Conservation (phyloP, 2,113 vertebrate genomes). For the Odobenus rosmarus region DNA sequence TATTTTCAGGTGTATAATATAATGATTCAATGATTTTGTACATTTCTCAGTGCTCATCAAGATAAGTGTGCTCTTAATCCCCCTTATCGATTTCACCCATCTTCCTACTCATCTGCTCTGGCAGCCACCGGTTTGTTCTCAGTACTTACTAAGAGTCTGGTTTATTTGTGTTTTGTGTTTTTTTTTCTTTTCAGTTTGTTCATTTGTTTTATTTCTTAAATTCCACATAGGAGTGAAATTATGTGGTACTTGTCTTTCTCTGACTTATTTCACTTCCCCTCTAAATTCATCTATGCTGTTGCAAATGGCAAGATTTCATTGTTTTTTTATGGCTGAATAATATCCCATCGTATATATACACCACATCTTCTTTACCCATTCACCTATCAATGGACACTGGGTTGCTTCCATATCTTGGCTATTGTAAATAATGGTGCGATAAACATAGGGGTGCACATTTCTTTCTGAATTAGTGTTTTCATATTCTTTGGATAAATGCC, state of each 20-base stretch:
- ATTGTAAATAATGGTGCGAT: not conserved
- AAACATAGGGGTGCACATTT: not conserved
- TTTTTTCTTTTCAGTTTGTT: not conserved
- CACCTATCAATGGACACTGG: not conserved
- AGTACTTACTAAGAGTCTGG: not conserved
- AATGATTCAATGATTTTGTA: not conserved
- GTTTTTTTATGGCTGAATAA: not conserved
- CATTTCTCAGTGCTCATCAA: not conserved
- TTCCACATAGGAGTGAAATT: not conserved
- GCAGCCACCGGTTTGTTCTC: not conserved
- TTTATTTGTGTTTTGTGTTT: not conserved
- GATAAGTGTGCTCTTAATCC: not conserved
- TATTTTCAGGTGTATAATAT: not conserved
- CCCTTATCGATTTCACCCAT: not conserved
- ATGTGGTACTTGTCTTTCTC: not conserved
- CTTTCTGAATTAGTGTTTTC: not conserved
- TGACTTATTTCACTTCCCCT: not conserved
- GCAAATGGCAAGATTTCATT: not conserved
- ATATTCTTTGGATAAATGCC: not conserved
- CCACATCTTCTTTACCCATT: not conserved
- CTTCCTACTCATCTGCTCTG: not conserved
- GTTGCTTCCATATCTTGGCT: not conserved
- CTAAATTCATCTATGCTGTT: not conserved
- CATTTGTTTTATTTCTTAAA: not conserved
- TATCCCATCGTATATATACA: not conserved